These are phyloP conservation scores for Epirrhoe alternata DNA, from an alignment of 2,888 invertebrate genomes.

Conservation along the genomic window DNA sequence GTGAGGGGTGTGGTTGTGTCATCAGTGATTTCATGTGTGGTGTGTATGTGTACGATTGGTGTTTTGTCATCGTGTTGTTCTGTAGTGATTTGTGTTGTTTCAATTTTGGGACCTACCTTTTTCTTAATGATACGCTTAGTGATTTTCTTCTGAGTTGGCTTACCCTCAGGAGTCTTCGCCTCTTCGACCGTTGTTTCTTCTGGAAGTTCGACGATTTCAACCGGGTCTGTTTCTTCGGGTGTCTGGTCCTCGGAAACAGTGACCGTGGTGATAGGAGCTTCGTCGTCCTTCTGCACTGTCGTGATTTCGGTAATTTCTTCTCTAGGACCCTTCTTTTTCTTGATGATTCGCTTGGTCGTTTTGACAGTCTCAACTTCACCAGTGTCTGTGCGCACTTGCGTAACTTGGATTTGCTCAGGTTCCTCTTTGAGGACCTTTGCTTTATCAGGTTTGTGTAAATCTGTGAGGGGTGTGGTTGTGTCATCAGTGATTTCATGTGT, in stretches of 20 bases:
- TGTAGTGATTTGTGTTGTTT: constrained; percentile 24
- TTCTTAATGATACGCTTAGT: constrained; percentile 43
- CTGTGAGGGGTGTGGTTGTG: background rate
- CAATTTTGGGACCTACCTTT: constrained; percentile 51
- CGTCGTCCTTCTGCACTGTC: constrained; percentile 69
- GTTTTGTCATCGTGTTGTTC: too few species aligned
- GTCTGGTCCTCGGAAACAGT: constrained; percentile 41
- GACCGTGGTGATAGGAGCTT: constrained; percentile 57
- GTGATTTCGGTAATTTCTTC: constrained; percentile 60
- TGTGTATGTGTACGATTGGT: too few species aligned
- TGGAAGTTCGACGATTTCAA: too few species aligned
- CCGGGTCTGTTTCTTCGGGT: constrained; percentile 41
- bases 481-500: too few species aligned
- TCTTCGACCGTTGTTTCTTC: constrained; percentile 6
- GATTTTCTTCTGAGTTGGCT: constrained; percentile 46
- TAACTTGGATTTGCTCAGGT: constrained; percentile 62
- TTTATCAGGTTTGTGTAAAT: constrained; percentile 1
- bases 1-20: constrained; percentile 12
- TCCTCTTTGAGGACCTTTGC: background rate
- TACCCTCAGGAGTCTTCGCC: constrained; percentile 42
- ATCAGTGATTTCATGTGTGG: too few species aligned
- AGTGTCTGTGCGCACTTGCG: constrained; percentile 43
- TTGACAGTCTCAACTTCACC: too few species aligned
- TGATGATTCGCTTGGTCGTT: too few species aligned
- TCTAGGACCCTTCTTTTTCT: too few species aligned